These are phyloP conservation scores for Noctua pronuba DNA, from an alignment of 2,888 invertebrate species.

Conservation along the genomic window DNA sequence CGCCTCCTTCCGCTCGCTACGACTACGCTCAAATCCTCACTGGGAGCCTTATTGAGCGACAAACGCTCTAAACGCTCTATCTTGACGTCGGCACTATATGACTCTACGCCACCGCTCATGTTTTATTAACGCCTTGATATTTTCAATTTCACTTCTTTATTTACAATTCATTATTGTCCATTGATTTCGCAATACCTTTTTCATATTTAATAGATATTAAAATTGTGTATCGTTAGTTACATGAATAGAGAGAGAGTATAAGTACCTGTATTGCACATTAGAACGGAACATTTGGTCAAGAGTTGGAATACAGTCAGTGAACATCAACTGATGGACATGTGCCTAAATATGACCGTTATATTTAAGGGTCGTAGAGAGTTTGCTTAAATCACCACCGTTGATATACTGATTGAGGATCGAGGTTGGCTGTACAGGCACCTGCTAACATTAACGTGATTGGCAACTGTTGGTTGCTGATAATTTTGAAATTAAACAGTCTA, in stretches of 20 bases:
- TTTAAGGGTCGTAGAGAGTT: not conserved
- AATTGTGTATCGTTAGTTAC: not conserved
- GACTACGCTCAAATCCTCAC: constrained; percentile 79
- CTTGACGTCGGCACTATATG: constrained; percentile 71
- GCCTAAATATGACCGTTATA: not conserved
- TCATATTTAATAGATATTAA: not conserved
- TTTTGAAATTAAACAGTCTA: not conserved
- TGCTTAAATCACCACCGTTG: not conserved
- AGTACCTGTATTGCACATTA: not conserved
- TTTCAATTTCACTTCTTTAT: constrained; percentile 62
- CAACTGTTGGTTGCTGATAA: not conserved
- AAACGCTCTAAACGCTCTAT: constrained; percentile 78
- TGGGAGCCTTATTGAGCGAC: constrained; percentile 81
- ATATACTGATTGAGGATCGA: not conserved
- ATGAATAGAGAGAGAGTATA: not conserved
- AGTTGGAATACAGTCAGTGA: too few species aligned
- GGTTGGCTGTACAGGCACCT: not conserved
- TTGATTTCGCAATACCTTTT: not conserved
- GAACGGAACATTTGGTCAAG: not conserved
- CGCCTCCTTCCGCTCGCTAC: constrained; percentile 77
- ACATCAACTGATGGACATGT: not conserved
- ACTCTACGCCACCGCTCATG: constrained; percentile 73
- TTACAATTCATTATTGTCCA: constrained; percentile 25
- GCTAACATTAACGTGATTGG: not conserved
- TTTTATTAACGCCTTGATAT: constrained; percentile 71